Percentiles rank a stretch among this genome's conserved stretches.
These are phyloP conservation scores for Phoebastria nigripes DNA, from an alignment of 2,797 vertebrate genomes.

Conservation along the genomic window DNA sequence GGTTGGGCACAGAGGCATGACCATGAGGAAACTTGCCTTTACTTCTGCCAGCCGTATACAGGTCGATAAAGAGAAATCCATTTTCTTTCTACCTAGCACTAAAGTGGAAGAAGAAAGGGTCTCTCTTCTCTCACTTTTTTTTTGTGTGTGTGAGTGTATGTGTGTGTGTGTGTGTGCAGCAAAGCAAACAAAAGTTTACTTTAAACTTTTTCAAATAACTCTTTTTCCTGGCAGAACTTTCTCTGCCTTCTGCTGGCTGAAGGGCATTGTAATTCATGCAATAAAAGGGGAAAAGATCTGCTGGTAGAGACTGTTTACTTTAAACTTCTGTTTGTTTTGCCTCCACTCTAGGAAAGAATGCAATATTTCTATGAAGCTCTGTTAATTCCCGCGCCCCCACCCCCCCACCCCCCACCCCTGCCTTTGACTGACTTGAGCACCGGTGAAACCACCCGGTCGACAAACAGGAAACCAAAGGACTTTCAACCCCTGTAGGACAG, in stretches of 20 bases:
- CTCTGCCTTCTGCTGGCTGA: constrained; percentile 44
- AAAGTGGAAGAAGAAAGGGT: constrained; percentile 24
- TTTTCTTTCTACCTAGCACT: constrained; percentile 25
- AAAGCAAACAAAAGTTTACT: constrained; percentile 35
- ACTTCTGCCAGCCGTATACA: neutral
- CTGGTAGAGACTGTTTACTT: constrained; percentile 43
- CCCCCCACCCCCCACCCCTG: no score
- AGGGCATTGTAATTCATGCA: constrained; percentile 52
- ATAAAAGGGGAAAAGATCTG: constrained; percentile 35
- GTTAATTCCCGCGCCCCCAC: neutral
- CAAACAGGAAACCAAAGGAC: constrained; percentile 15
- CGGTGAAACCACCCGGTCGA: neutral
- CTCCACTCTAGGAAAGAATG: constrained; percentile 41
- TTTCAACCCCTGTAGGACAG: neutral
- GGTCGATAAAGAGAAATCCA: constrained; percentile 2
- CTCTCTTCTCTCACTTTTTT: neutral
- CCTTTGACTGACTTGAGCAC: neutral
- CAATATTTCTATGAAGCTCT: constrained; percentile 20
- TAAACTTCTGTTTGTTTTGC: constrained; percentile 59
- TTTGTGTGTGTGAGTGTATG: no score
- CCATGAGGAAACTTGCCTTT: constrained; percentile 9
- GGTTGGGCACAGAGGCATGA: neutral
- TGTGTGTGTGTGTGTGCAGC: neutral
- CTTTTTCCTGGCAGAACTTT: constrained; percentile 50
- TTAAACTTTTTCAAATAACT: constrained; percentile 45